Evolutionary conservation across 2,113 vertebrate genomes (phyloP), one percentile per base, ranked within the genome.

Genomic region (Phylloscopus trochilus): DNA sequence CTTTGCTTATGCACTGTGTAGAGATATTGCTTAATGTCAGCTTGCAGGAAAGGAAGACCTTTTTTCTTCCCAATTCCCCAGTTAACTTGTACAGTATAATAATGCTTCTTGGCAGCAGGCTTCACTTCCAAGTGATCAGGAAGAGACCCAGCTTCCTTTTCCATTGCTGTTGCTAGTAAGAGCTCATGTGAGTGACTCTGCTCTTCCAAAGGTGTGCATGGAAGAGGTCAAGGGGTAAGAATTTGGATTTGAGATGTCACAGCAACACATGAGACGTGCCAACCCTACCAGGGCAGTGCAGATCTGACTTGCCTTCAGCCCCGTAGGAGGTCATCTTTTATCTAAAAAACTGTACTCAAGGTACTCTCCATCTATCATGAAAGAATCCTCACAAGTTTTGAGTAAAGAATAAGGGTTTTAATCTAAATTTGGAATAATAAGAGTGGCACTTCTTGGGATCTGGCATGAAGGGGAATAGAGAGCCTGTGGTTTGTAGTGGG

Each of bases 111-210:
- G 52, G 56, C 74, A 84, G 9, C 19, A 68, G 67, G 24, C 62
- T 84, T 84, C 13, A 20, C 6, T 76, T 49, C 28, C 22, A 60
- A 53, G 21, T 30, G 46, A 56, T 43, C 11, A 55, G 59, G 70
- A 49, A 35, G 44, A 78, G 11, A 66, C 11, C 1, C 12, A 51
- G 17, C 24, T 91, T 67, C 35, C 15, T 74, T 81, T 69, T 46
- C 33, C 26, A 49, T 70, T 80, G 59, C 23, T 69, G 4, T 47
- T 92, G 55, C 68, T 77, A 24, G 14, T 77, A 41, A 62, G 37
- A 47, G 17, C 46, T 87, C 13, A 15, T 62, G 0, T 9, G 63
- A n/a, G 8, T 77, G 72, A 73, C 15, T 3, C 0, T 1, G 8
- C 28, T 78, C 16, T 84, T 81, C 43, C 49, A 74, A 73, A 69